These are phyloP conservation scores for Aphodius granarius DNA, from an alignment of 2,888 invertebrate genomes.

Conservation along the genomic window DNA sequence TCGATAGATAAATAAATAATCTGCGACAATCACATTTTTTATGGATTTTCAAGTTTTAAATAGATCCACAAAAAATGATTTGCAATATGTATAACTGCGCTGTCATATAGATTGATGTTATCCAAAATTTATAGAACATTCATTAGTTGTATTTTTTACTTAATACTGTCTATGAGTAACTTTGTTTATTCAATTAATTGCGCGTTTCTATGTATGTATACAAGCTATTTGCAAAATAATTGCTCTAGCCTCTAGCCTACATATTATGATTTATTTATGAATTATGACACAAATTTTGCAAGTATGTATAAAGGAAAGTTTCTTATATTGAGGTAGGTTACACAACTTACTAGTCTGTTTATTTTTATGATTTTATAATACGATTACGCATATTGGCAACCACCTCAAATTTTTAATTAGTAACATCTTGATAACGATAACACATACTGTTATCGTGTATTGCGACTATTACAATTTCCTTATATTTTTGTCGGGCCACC, in stretches of 20 bases:
- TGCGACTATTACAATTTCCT: neutral
- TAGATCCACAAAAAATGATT: too few species aligned
- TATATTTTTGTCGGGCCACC: neutral
- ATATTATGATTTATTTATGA: neutral
- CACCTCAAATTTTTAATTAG: neutral
- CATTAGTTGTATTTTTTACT: too few species aligned
- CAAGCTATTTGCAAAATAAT: neutral
- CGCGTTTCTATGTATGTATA: neutral
- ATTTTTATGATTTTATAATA: neutral
- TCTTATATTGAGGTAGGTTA: neutral
- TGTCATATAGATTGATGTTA: too few species aligned
- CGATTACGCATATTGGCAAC: neutral
- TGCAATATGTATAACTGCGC: too few species aligned
- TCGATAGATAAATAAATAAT: too few species aligned
- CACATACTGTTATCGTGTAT: neutral
- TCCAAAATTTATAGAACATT: too few species aligned
- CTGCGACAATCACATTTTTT: too few species aligned
- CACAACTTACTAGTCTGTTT: neutral
- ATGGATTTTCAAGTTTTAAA: too few species aligned
- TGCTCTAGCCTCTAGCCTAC: neutral
- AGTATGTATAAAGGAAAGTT: neutral
- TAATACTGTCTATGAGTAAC: too few species aligned
- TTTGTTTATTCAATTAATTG: neutral
- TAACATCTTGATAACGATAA: neutral
- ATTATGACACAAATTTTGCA: neutral